Base-by-base conservation (phyloP, 2,797 vertebrate genomes). In the Tauraco hartlaubi region DNA sequence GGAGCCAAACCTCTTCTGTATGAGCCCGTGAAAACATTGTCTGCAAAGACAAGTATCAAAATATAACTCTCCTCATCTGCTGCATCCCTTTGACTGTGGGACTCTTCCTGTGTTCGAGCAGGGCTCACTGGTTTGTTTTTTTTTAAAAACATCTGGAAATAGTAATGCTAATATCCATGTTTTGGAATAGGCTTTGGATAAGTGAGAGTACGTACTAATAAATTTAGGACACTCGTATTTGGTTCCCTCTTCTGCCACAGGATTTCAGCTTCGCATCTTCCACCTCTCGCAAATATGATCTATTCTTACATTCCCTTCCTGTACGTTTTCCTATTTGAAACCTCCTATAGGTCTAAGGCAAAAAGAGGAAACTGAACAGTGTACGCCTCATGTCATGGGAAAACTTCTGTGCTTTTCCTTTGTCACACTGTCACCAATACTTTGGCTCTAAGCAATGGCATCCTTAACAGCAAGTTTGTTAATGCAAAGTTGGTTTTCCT, bases 341-440 rank as follows among this genome's bases (percentile, higher is more conserved):
- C 6, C 5, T 77, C 8, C 8, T 59, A 2, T 5, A 48, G 19
- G 7, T 26, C 11, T 78, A 66, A 69, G 5, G 14, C 44, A 23
- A 33, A 80, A 76, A 54, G 35, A 20, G 3, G n/a, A 80, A 71
- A 62, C 15, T 25, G 17, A 73, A 17, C 6, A 43, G 31, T 15
- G 21, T 62, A n/a, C 1, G 6, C 7, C 3, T 71, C 1, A 1
- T 12, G 8, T n/a, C 5, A 8, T 8, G 5, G 19, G 15, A 46
- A 14, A 55, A 88, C 21, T 48, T 85, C 11, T 67, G 6, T 2
- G 1, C 12, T 59, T 87, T 54, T 63, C 25, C 16, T 68, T 19
- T 73, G 2, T 77, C 26, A 35, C 17, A 48, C 35, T n/a, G 9
- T 67, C 31, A 39, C 15, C 29, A 51, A 0, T 48, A 29, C 8